Conservation (phyloP, 2,113 vertebrate species). For the Lasiurus borealis region DNA sequence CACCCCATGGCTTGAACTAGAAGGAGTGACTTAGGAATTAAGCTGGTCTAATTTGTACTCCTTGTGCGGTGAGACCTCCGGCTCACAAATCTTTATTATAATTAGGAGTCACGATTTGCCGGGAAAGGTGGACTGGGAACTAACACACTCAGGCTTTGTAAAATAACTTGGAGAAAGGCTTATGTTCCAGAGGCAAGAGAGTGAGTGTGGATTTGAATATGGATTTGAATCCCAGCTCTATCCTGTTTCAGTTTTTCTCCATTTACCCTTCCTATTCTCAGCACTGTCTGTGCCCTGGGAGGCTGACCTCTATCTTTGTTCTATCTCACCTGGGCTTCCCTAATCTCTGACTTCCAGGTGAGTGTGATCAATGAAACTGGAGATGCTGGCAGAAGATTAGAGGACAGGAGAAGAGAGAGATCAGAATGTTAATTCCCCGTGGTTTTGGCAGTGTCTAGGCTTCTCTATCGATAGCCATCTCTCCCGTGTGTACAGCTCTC, state of each 20-base stretch:
- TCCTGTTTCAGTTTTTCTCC: neutral
- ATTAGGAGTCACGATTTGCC: neutral
- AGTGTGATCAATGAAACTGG: neutral
- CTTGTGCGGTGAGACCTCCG: neutral
- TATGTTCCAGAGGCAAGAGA: neutral
- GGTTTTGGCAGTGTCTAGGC: neutral
- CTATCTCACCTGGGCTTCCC: neutral
- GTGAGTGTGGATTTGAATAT: neutral
- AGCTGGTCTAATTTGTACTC: neutral
- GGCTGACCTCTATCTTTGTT: neutral
- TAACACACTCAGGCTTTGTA: neutral
- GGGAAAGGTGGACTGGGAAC: neutral
- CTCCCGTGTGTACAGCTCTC: neutral
- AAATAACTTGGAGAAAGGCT: neutral
- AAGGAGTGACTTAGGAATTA: neutral
- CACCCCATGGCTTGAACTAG: rapidly evolving
- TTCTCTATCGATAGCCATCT: neutral
- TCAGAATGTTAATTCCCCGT: neutral
- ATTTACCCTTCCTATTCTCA: neutral
- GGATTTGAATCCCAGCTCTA: neutral
- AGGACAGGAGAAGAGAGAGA: neutral
- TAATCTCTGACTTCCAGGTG: neutral
- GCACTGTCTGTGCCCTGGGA: neutral
- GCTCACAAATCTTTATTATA: neutral
- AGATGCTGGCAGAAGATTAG: neutral